Base-by-base conservation (phyloP, 2,888 invertebrate genomes). In the Taphrorychus bicolor region DNA sequence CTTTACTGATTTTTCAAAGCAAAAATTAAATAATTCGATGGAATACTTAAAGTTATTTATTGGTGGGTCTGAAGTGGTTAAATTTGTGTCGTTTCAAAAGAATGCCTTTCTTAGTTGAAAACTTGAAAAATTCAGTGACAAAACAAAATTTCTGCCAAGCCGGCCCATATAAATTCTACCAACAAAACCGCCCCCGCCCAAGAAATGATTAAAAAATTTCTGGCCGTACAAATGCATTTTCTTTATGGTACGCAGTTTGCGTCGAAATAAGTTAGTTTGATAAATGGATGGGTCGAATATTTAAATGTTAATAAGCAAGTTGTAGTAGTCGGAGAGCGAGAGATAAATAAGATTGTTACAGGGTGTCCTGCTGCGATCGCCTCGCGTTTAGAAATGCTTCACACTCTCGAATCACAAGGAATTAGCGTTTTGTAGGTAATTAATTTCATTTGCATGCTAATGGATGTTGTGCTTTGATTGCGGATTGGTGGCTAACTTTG, bases 331-430 rank as follows among this genome's bases (percentile, higher is more conserved):
- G 75, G 11, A 72, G 63, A 62, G 74, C 74, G 74, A 73, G 75
- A 78, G 77, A 80, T 78, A 80, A 79, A 79, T 79, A 79, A 79
- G 80, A 79, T 79, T 80, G 80, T 80, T 77, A 81, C 80, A 80
- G 76, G 79, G 79, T 72, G 73, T 77, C 81, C 79, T 71, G 79
- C 79, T 61, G 81, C 68, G 80, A 74, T 66, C 80, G 41, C 80
- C 77, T 79, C 77, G 77, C 76, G 76, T 48, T 49, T 54, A 59
- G 76, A 77, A 78, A 78, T 77, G 79, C 78, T 80, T 81, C 81
- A 81, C 81, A 80, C 81, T 81, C 77, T 77, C 77, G 57, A 71
- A 77, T 75, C 76, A 77, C 78, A 77, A 80, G 79, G 79, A 80
- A 80, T 79, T 79, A 79, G 77, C 77, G 73, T 72, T 73, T 71